A percentile compares a stretch with the other conserved stretches of the same genome.
Evolutionary conservation across 1,140 invertebrate species (phyloP).

Genomic region (Hermetia illucens): DNA sequence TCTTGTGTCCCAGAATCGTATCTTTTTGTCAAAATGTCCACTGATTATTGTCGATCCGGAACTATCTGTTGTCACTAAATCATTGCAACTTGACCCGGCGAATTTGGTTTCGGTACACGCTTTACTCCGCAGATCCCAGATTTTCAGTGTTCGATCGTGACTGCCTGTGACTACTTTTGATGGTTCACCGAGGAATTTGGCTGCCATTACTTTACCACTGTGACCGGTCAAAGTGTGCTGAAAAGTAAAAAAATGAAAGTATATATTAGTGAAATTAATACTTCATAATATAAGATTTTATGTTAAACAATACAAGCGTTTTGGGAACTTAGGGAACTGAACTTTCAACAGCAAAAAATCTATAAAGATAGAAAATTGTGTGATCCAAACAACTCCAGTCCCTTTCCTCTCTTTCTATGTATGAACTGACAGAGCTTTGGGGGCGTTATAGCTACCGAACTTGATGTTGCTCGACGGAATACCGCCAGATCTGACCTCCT

Average conservation of each 20-base stretch:
- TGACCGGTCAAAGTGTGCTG: conserved; percentile 96
- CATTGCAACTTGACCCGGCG: conserved; percentile 91
- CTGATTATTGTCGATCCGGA: conserved; percentile 88
- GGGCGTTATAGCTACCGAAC: no score
- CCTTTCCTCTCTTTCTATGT: no score
- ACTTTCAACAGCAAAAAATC: no score
- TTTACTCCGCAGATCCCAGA: conserved; percentile 88
- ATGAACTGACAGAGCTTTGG: no score
- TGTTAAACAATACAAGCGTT: no score
- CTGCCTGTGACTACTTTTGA: conserved; percentile 85
- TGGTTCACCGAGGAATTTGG: conserved; percentile 80
- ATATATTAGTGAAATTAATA: conserved; percentile 1
- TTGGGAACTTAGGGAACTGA: no score
- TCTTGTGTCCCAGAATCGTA: conserved; percentile 92
- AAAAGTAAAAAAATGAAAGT: conserved; percentile 32
- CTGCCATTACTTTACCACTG: conserved; percentile 87
- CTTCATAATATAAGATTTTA: neutral
- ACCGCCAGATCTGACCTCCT: no score
- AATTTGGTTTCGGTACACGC: conserved; percentile 94
- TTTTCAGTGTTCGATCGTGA: conserved; percentile 90
- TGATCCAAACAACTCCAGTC: no score
- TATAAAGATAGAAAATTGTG: no score
- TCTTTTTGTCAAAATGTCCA: conserved; percentile 93
- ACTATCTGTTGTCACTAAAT: conserved; percentile 78
- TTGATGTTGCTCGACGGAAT: no score